A percentile compares a stretch with the other conserved stretches of the same genome.
Evolutionary conservation across 2,797 vertebrate species (phyloP).

Genomic region (Amphiprion clarkii): DNA sequence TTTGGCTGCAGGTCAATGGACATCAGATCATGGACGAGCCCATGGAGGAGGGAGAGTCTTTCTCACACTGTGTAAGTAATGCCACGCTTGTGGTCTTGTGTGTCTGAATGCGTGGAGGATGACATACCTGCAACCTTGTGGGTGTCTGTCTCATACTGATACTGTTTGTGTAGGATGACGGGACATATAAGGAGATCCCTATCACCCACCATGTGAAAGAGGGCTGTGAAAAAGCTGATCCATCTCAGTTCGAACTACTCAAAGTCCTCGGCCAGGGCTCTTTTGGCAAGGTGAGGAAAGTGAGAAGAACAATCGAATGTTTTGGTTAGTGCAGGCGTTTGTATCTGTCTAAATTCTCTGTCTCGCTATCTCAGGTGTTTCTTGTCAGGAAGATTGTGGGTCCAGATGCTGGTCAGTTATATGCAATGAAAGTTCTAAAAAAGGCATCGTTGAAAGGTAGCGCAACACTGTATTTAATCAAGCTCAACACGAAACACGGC

Average conservation of each 20-base stretch:
- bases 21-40: conserved; percentile 96
- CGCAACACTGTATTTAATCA: background rate
- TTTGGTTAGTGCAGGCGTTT: background rate
- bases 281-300: conserved; percentile 93
- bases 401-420: conserved; percentile 96
- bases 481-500: background rate
- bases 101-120: background rate
- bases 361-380: conserved; percentile 89
- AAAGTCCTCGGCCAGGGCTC: conserved; percentile 98
- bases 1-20: conserved; percentile 90
- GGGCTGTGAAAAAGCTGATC: conserved; percentile 98
- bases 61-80: conserved; percentile 93
- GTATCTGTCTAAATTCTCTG: conserved; percentile 1
- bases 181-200: conserved; percentile 94
- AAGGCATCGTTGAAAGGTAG: conserved; percentile 99
- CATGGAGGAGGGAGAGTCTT: conserved; percentile 95
- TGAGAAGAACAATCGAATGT: background rate
- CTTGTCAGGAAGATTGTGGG: conserved; percentile 96
- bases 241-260: conserved; percentile 96
- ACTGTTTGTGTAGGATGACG: conserved; percentile 89
- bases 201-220: conserved; percentile 98
- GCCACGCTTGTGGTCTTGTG: background rate
- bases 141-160: conserved; percentile 20
- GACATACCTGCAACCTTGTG: background rate
- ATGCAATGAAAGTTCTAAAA: conserved; percentile 99